Conservation (phyloP, 1,140 invertebrate species). For the Homarus americanus region DNA sequence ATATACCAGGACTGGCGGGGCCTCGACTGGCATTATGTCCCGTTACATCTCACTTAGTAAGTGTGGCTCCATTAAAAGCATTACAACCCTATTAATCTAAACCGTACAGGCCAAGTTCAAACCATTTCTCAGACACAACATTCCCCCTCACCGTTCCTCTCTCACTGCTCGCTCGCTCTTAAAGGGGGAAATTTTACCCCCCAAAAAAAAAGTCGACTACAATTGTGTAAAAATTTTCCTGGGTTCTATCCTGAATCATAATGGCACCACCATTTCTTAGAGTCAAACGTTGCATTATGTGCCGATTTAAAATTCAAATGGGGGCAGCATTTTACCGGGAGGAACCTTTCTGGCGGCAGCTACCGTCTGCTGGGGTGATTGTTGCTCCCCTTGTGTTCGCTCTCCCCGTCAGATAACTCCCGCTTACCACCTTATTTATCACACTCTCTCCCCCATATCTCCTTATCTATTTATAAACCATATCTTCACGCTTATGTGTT, state of each 20-base stretch:
- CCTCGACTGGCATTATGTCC: constrained; percentile 9
- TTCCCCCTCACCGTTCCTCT: constrained; percentile 3
- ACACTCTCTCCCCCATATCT: background rate
- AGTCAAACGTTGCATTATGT: constrained; percentile 71
- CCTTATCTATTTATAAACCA: background rate
- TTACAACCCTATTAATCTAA: constrained; percentile 66
- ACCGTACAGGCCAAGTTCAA: constrained; percentile 48
- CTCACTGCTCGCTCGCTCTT: constrained; percentile 11
- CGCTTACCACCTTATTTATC: background rate
- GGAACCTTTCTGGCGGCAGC: constrained; percentile 25
- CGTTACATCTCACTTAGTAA: constrained; percentile 41
- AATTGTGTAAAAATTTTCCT: constrained; percentile 67
- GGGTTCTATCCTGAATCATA: constrained; percentile 68
- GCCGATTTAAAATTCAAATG: constrained; percentile 72
- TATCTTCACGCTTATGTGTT: too few species aligned
- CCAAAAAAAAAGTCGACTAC: constrained; percentile 51
- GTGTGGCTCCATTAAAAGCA: constrained; percentile 65
- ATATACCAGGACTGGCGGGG: constrained; percentile 35
- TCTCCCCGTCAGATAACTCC: background rate
- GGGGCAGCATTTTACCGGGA: constrained; percentile 61
- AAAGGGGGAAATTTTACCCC: constrained; percentile 11
- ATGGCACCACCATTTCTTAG: constrained; percentile 68
- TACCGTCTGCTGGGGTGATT: constrained; percentile 30
- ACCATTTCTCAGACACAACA: constrained; percentile 51
- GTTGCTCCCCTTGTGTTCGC: constrained; percentile 41